Conservation (phyloP, 1,140 invertebrate genomes). For the Thaumetopoea pityocampa region DNA sequence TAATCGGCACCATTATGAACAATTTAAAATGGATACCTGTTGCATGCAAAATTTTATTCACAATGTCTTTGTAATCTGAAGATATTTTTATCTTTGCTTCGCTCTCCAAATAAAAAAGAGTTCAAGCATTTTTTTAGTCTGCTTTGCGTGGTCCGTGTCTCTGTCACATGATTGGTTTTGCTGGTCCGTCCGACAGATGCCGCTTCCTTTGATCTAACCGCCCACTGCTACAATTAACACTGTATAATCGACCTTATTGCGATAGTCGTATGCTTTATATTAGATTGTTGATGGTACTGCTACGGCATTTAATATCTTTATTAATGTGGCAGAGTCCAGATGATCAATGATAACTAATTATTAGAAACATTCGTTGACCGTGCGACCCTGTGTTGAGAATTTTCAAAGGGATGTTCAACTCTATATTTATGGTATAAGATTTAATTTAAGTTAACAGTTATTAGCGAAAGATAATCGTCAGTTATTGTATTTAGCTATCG, state of each 20-base stretch:
- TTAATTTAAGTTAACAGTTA: conserved; percentile 15
- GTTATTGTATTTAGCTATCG: conserved; percentile 70
- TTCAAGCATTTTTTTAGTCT: conserved; percentile 17
- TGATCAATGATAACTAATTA: conserved; percentile 76
- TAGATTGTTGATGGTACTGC: conserved; percentile 14
- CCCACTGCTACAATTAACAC: conserved; percentile 19
- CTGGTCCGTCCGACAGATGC: conserved; percentile 53
- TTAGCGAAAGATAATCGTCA: conserved; percentile 57
- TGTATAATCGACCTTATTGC: conserved; percentile 21
- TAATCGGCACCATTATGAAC: no score
- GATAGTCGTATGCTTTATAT: conserved; percentile 16
- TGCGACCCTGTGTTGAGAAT: conserved; percentile 36
- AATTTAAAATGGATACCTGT: no score
- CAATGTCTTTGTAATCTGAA: no score
- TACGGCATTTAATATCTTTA: conserved; percentile 73
- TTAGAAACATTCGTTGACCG: conserved; percentile 71
- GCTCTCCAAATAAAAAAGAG: no score
- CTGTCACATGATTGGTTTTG: conserved; percentile 73
- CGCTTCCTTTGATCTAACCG: conserved; percentile 66
- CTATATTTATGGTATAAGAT: conserved; percentile 25
- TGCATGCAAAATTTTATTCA: no score
- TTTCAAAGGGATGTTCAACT: conserved; percentile 21
- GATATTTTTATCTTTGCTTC: no score
- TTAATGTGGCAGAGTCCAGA: conserved; percentile 67
- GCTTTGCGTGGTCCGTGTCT: conserved; percentile 15